Evolutionary conservation across 2,113 vertebrate genomes (phyloP), one percentile per base, ranked within the genome.

Genomic region (Gavialis gangeticus): DNA sequence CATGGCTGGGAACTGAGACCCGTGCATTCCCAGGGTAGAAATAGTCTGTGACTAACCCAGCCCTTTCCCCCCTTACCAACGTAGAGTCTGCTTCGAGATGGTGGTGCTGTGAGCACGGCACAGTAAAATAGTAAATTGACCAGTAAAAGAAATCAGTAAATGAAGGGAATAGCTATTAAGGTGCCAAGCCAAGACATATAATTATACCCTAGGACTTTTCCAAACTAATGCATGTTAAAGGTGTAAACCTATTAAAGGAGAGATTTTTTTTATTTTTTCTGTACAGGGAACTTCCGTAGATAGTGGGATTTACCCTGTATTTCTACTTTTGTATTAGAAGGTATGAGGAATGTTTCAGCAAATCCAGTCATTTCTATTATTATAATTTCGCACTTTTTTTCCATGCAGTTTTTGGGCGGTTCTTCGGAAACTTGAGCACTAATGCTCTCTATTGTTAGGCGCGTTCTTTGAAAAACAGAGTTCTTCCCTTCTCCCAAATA

Each of bases 201-300:
- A 97, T 96, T 96, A 96, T 94, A 96, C 91, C 94, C 84, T 94
- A 95, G 95, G 96, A 97, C 94, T 95, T 96, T 95, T 91, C 82
- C 93, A 91, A 97, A 97, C 94, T 95, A 97, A 96, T 97, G 91
- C 89, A 84, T 95, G 93, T 92, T 96, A 96, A 96, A 97, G 94
- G 95, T 97, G 92, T 95, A 97, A 97, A 97, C 95, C 93, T 92
- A 97, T 97, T 97, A 97, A 96, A 97, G 90, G 93, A 89, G 84
- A 97, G 90, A 92, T 95, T 95, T 97, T 46, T 9, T 46, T 46
- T 46, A 3, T 46, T 46, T 46, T 46, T 97, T 94, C 93, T 94
- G 92, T 95, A 79, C 89, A 34, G 89, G 84, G 90, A 97, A 96
- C 92, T 97, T 97, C 89, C 77, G 80, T 90, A 96, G 96, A 95